A percentile compares a stretch with the other conserved stretches of the same genome.
Conservation (phyloP, 2,888 invertebrate species). For the Latheticus oryzae region DNA sequence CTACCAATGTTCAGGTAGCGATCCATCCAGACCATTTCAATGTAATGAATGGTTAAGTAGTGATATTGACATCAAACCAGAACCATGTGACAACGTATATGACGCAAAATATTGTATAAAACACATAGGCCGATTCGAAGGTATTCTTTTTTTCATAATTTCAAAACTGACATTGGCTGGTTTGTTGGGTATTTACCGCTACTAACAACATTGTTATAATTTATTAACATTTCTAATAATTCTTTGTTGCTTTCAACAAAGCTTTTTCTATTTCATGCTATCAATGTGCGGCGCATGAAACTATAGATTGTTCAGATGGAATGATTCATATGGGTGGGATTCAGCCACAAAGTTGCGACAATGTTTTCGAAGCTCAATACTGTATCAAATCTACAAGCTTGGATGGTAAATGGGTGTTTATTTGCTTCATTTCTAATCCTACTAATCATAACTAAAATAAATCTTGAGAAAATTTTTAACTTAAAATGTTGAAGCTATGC, state of each 20-base stretch:
- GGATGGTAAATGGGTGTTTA: constrained; percentile 56
- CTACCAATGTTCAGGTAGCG: constrained; percentile 90
- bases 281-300: constrained; percentile 79
- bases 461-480: too few relatives aligned
- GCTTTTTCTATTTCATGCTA: constrained; percentile 75
- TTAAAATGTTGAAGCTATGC: too few relatives aligned
- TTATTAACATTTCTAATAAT: background rate
- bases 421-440: background rate
- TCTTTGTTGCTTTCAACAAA: too few relatives aligned
- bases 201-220: constrained; percentile 19
- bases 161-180: constrained; percentile 1
- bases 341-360: constrained; percentile 74
- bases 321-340: constrained; percentile 70
- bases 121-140: constrained; percentile 91
- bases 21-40: constrained; percentile 80
- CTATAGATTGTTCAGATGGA: constrained; percentile 76
- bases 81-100: constrained; percentile 82
- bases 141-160: constrained; percentile 69
- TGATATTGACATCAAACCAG: constrained; percentile 73
- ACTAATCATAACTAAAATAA: too few relatives aligned
- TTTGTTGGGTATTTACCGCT: constrained; percentile 11
- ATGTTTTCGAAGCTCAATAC: constrained; percentile 82
- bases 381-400: constrained; percentile 84
- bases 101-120: constrained; percentile 92
- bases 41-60: constrained; percentile 81